A percentile compares a stretch with the other conserved stretches of the same genome.
These are phyloP conservation scores for Lasius platythorax DNA, from an alignment of 2,888 invertebrate species.

Conservation along the genomic window DNA sequence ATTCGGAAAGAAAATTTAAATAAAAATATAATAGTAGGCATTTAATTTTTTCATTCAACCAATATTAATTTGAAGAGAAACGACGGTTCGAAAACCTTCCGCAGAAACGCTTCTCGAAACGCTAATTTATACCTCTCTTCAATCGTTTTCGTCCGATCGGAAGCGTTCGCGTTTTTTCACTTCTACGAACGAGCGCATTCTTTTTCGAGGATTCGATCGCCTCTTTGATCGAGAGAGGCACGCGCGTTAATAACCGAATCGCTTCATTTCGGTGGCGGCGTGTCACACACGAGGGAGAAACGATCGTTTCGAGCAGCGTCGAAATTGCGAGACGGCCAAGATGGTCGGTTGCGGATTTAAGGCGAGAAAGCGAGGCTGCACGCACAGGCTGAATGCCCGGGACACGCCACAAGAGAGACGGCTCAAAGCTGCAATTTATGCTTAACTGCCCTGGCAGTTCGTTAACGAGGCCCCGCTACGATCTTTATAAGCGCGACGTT, in stretches of 20 bases:
- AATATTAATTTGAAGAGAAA: background rate
- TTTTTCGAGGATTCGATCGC: slow-evolving; percentile 27
- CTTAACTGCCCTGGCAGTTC: slow-evolving; percentile 76
- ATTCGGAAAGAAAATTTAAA: background rate
- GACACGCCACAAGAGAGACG: slow-evolving; percentile 62
- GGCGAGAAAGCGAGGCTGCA: slow-evolving; percentile 69
- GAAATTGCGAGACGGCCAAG: slow-evolving; percentile 62
- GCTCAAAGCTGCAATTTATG: slow-evolving; percentile 77
- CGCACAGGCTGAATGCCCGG: slow-evolving; percentile 56
- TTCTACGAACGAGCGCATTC: slow-evolving; percentile 7
- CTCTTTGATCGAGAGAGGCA: slow-evolving; percentile 50
- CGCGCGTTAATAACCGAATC: slow-evolving; percentile 61
- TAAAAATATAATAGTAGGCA: background rate
- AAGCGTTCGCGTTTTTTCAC: slow-evolving; percentile 26
- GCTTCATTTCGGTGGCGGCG: slow-evolving; percentile 57
- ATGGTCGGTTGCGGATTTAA: slow-evolving; percentile 67
- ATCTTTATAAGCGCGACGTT: slow-evolving; percentile 77
- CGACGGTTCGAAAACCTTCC: background rate
- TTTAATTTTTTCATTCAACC: slow-evolving; percentile 5
- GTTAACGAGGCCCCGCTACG: slow-evolving; percentile 77
- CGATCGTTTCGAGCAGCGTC: slow-evolving; percentile 54
- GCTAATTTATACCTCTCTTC: slow-evolving; percentile 19
- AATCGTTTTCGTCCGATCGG: slow-evolving; percentile 3
- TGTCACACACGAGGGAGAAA: slow-evolving; percentile 32
- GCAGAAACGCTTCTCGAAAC: background rate